These are phyloP conservation scores for Ichneumoninae sp. DNA, from an alignment of 2,888 invertebrate species.

Conservation along the genomic window DNA sequence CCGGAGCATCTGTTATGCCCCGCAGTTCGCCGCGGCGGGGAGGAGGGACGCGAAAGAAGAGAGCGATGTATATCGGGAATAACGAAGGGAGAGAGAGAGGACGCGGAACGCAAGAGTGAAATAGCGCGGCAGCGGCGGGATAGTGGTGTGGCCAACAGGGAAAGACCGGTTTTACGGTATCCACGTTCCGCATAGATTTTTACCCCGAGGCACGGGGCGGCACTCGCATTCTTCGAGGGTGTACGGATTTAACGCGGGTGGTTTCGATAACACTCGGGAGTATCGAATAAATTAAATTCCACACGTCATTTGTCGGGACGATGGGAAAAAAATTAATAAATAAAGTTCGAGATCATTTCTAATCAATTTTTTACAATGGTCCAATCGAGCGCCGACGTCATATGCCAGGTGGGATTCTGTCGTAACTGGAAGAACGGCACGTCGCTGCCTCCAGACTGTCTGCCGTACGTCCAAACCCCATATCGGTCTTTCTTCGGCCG, in stretches of 20 bases:
- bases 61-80: slow-evolving; percentile 26
- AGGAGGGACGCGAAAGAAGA: slow-evolving; percentile 6
- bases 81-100: slow-evolving; percentile 37
- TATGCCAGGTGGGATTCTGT: too few species aligned
- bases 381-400: too few species aligned
- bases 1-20: background rate
- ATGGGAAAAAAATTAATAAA: too few species aligned
- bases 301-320: too few species aligned
- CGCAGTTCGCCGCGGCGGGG: background rate
- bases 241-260: background rate
- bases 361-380: too few species aligned
- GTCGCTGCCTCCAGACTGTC: too few species aligned
- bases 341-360: too few species aligned
- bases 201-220: slow-evolving; percentile 53
- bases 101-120: slow-evolving; percentile 16
- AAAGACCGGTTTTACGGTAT: slow-evolving; percentile 69
- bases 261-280: background rate
- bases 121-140: slow-evolving; percentile 17
- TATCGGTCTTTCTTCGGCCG: too few species aligned
- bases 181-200: slow-evolving; percentile 68
- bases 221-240: slow-evolving; percentile 64
- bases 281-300: slow-evolving; percentile 8
- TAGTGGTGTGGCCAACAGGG: slow-evolving; percentile 37
- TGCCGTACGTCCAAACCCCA: too few species aligned
- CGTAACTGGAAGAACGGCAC: too few species aligned